Base-by-base conservation (phyloP, 2,888 invertebrate species). In the Alloplasta piceator region DNA sequence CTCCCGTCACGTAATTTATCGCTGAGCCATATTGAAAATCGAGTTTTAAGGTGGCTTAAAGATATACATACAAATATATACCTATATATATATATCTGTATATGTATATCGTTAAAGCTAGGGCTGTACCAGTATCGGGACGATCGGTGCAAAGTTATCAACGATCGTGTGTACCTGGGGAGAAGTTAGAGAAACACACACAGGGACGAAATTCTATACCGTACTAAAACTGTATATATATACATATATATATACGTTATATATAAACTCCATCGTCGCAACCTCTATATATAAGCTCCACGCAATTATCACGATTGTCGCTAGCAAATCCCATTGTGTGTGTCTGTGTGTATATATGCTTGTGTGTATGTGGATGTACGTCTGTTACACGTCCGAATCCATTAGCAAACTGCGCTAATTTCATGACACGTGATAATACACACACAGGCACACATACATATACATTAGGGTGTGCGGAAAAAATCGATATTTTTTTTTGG, bases 291-390 rank as follows among this genome's bases (percentile, higher is more conserved):
- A 72, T 63, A 55, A 26, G 64, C 71, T 80, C 63, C 75, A 61
- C 63, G 68, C 74, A 84, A 84, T 83, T 77, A 84, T 78, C 70
- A 64, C 71, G 72, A 76, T 79, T 81, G 81, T 79, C 74, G 71
- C 55, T 61, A 48, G 75, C 67, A 76, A 68, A 79, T 38, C 60
- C n/a, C 74, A 56, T 70, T 26, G 26, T 26, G 26, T 26, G 26
- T 26, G 1, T 26, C 1, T 26, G 26, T 26, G 26, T 26, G 3
- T 26, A 26, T 26, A 26, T 26, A 3, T 3, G 26, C 26, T 1
- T 26, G 26, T 26, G 26, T 26, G 3, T 26, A 3, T 26, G 26
- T 1, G 26, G 26, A 3, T 26, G 26, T 26, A 26, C 52, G 52
- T 12, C 14, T 74, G 56, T 64, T 55, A 75, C 82, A 78, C 82